Base-by-base conservation (phyloP, 2,797 vertebrate species). In the Buceros bicornis region DNA sequence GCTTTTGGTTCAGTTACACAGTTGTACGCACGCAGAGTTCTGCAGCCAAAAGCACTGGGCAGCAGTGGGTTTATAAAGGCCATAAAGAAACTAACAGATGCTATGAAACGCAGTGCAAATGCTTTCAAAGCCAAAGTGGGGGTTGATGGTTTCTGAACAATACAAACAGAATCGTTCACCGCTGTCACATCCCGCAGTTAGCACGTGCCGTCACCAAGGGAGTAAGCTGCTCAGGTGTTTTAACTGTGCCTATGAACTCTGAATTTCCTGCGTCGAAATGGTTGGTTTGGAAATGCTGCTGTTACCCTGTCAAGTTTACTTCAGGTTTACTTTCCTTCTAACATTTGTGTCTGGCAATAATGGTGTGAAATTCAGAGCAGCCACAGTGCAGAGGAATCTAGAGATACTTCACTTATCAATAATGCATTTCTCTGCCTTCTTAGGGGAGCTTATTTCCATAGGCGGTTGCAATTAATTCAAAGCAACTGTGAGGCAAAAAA, bases 361-460 rank as follows among this genome's bases (percentile, higher is more conserved):
- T 54, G n/a, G 28, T 80, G 40, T 81, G 51, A 83, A 61, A 79
- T 72, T 83, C 66, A 35, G 1, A 73, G 64, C 45, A 83, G 35
- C 17, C 40, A 79, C 35, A 77, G 8, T 33, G n/a, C 28, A 60
- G 20, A 57, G 40, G 33, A 82, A 88, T 70, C 70, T 60, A 73
- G 45, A 57, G 84, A 14, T 82, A 48, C 22, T 58, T 83, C 60
- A 56, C 28, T 82, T 79, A 93, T 90, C 60, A 96, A 64, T 89
- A 95, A 94, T 90, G 40, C 82, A 93, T 95, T 91, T 79, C 20
- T 64, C 56, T 80, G 4, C 35, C 9, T 91, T 73, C 87, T 93
- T 69, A 79, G 56, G 77, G 66, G 76, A 76, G 83, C 29, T 3
- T 56, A 66, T 93, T 91, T 94, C 91, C 93, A 84, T 64, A 81